These are phyloP conservation scores for Cynaeus angustus DNA, from an alignment of 2,888 invertebrate genomes.

Conservation along the genomic window DNA sequence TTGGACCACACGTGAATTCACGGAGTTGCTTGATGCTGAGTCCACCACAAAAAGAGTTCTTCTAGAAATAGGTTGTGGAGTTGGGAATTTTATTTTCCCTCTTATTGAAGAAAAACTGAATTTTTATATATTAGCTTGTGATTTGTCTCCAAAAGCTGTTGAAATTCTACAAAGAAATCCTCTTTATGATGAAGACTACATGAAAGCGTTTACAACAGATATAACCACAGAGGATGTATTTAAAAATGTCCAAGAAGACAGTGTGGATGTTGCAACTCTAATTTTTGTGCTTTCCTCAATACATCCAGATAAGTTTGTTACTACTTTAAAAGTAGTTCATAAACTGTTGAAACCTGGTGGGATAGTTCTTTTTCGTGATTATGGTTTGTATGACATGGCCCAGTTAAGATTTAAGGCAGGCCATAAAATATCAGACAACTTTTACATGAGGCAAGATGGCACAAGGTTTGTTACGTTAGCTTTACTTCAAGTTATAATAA, in stretches of 20 bases:
- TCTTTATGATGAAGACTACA: conserved; percentile 77
- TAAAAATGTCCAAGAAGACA: conserved; percentile 71
- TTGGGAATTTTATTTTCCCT: conserved; percentile 97
- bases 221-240: conserved; percentile 82
- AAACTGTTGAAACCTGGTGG: conserved; percentile 84
- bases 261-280: conserved; percentile 88
- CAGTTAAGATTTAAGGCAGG: conserved; percentile 95
- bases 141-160: conserved; percentile 93
- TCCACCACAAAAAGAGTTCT: conserved; percentile 70
- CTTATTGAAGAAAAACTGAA: conserved; percentile 85
- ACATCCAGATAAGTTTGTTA: conserved; percentile 86
- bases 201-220: conserved; percentile 90
- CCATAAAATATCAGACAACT: conserved; percentile 92
- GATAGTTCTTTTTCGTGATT: conserved; percentile 90
- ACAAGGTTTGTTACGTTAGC: conserved; percentile 78
- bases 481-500: not conserved
- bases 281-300: conserved; percentile 97
- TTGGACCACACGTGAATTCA: conserved; percentile 97
- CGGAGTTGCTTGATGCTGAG: conserved; percentile 69
- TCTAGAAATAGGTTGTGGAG: conserved; percentile 95
- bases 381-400: conserved; percentile 96
- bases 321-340: conserved; percentile 78
- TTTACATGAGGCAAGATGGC: conserved; percentile 97
- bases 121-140: conserved; percentile 89
- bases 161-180: conserved; percentile 85